These are phyloP conservation scores for Matsumurasca onukii DNA, from an alignment of 1,140 invertebrate genomes.

Conservation along the genomic window DNA sequence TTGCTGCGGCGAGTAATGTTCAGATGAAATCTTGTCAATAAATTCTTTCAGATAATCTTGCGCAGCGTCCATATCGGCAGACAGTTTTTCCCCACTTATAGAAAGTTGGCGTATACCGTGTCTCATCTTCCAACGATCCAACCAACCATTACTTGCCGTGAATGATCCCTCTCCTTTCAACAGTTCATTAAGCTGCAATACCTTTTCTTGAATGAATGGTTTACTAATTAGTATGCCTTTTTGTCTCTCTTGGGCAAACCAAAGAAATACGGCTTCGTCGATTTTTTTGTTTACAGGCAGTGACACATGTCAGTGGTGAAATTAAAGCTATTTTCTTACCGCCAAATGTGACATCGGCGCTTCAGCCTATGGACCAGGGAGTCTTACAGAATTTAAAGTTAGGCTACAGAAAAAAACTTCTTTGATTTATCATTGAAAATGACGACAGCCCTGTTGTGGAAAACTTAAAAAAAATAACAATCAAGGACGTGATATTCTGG, in stretches of 20 bases:
- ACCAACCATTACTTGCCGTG: not conserved
- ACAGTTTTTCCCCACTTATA: not conserved
- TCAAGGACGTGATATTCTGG: too few species aligned
- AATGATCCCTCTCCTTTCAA: not conserved
- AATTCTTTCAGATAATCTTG: not conserved
- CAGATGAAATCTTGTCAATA: not conserved
- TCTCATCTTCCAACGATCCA: not conserved
- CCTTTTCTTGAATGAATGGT: constrained; percentile 4
- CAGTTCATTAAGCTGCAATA: not conserved
- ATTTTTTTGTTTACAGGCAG: not conserved
- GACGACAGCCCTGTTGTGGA: too few species aligned
- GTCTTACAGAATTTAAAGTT: constrained; percentile 43
- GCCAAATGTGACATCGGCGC: too few species aligned
- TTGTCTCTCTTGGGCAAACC: not conserved
- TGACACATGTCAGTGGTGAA: constrained; percentile 38
- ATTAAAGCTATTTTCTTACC: constrained; percentile 45
- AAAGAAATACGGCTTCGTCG: not conserved
- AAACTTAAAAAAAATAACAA: too few species aligned
- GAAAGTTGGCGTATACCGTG: not conserved
- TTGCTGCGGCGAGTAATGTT: constrained; percentile 6
- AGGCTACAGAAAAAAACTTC: constrained; percentile 35
- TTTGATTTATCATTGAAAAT: too few species aligned
- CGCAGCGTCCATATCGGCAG: not conserved
- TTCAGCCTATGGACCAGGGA: too few species aligned
- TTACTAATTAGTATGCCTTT: not conserved